These are phyloP conservation scores for Mylabris sibirica DNA, from an alignment of 2,888 invertebrate species.

Conservation along the genomic window DNA sequence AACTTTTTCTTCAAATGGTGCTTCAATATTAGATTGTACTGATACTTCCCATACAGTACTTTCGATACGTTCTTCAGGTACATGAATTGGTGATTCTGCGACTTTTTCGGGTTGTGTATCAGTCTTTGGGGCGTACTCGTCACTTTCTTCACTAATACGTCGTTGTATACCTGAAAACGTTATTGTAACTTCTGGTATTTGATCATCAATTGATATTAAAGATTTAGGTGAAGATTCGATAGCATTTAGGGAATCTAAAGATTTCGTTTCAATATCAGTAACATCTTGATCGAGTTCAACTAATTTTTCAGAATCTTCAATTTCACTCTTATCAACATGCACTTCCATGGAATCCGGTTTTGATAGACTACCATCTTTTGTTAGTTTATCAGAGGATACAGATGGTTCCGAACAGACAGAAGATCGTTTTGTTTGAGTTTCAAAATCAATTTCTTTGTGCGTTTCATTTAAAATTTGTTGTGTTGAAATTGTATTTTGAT, in stretches of 20 bases:
- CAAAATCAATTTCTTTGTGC: slow-evolving; percentile 50
- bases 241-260: slow-evolving; percentile 51
- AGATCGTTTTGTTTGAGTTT: slow-evolving; percentile 45
- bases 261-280: slow-evolving; percentile 56
- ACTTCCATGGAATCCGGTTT: slow-evolving; percentile 63
- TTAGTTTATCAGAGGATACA: slow-evolving; percentile 47
- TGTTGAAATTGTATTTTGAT: slow-evolving; percentile 41
- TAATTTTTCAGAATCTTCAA: slow-evolving; percentile 63
- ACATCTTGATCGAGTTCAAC: slow-evolving; percentile 59
- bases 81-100: slow-evolving; percentile 53
- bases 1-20: slow-evolving; percentile 56
- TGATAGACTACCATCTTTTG: slow-evolving; percentile 49
- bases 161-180: slow-evolving; percentile 60
- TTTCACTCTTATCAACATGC: slow-evolving; percentile 64
- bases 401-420: slow-evolving; percentile 55
- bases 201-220: slow-evolving; percentile 42
- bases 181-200: slow-evolving; percentile 59
- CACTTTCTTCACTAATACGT: slow-evolving; percentile 59
- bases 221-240: slow-evolving; percentile 48
- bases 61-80: slow-evolving; percentile 62
- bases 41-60: slow-evolving; percentile 65
- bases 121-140: slow-evolving; percentile 45
- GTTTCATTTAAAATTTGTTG: slow-evolving; percentile 39
- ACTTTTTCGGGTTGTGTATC: slow-evolving; percentile 12
- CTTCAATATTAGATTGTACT: slow-evolving; percentile 57